Evolutionary conservation across 2,888 invertebrate species (phyloP).

Genomic region (Zygothrica quintamaculata): DNA sequence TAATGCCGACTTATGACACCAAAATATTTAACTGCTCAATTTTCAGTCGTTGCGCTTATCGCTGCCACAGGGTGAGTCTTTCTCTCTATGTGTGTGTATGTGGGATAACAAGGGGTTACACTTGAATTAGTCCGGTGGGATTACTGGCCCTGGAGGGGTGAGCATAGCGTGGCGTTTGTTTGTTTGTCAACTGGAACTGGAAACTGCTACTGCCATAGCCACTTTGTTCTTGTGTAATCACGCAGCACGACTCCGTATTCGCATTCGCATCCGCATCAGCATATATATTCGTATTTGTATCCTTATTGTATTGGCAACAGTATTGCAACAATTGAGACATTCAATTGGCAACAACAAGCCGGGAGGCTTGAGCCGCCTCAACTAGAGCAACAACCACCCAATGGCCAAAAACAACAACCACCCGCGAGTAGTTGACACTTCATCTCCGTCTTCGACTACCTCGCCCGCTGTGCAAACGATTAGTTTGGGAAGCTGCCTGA

Average conservation of each 20-base stretch:
- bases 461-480: conserved; percentile 68
- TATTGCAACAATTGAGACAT: conserved; percentile 71
- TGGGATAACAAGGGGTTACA: conserved; percentile 72
- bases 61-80: conserved; percentile 8
- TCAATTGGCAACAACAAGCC: conserved; percentile 74
- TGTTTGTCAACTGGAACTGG: conserved; percentile 45
- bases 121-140: conserved; percentile 84
- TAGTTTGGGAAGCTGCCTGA: conserved; percentile 75
- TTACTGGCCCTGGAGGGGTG: conserved; percentile 54
- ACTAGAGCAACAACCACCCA: conserved; percentile 17
- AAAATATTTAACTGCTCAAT: conserved; percentile 83
- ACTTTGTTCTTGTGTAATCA: conserved; percentile 67
- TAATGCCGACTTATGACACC: conserved; percentile 84
- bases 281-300: conserved; percentile 1
- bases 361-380: conserved; percentile 8
- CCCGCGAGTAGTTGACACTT: conserved; percentile 51
- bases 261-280: conserved; percentile 6
- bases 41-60: conserved; percentile 69
- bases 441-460: not conserved
- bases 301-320: conserved; percentile 30
- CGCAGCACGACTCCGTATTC: conserved; percentile 67
- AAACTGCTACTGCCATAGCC: conserved; percentile 13
- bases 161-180: conserved; percentile 54
- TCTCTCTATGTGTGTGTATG: conserved; percentile 19
- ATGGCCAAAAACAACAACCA: conserved; percentile 33